Base-by-base conservation (phyloP, 2,888 invertebrate genomes). In the Anarsia innoxiella region DNA sequence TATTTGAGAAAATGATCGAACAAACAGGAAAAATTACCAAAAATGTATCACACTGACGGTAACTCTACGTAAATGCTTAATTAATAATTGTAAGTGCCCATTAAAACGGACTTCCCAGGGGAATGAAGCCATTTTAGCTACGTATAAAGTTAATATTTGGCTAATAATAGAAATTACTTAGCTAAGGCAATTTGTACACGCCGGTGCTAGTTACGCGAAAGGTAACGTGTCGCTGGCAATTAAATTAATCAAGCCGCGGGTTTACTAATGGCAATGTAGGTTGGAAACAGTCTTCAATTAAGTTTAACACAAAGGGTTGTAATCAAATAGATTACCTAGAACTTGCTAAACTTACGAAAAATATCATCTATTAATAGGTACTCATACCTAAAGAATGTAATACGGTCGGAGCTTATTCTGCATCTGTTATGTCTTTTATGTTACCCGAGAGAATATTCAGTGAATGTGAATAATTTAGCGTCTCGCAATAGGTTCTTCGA, bases 201-300 rank as follows among this genome's bases (percentile, higher is more conserved):
- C 9, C n/a, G 26, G 4, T n/a, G 26, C 15, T 10, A 26, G 14
- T 35, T 26, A 27, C 23, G n/a, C 12, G 9, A n/a, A 26, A 29
- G 31, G 31, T 36, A 27, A 32, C 32, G 26, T 27, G 37, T 29
- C 8, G 26, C 11, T 23, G 23, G 27, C 35, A 36, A 39, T 41
- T 36, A 39, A 37, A 41, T 44, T 44, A 44, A 44, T 41, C 37
- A 40, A 41, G 36, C 15, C 23, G 26, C n/a, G 23, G 31, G 29
- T 23, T 37, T 36, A 25, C 38, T 38, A 9, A 32, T 14, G 14
- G 4, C 11, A 32, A 30, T 36, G 37, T 35, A 31, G n/a, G 33
- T 10, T 31, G 23, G 32, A 27, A 36, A 36, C 30, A 32, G 25
- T 23, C 19, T 29, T 37, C 36, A 39, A 37, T 41, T 41, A 39